Percentiles rank a stretch among this genome's conserved stretches.
These are phyloP conservation scores for Haliclona indistincta DNA, from an alignment of 37 sponge, comb jelly and placozoan species.

Conservation along the genomic window DNA sequence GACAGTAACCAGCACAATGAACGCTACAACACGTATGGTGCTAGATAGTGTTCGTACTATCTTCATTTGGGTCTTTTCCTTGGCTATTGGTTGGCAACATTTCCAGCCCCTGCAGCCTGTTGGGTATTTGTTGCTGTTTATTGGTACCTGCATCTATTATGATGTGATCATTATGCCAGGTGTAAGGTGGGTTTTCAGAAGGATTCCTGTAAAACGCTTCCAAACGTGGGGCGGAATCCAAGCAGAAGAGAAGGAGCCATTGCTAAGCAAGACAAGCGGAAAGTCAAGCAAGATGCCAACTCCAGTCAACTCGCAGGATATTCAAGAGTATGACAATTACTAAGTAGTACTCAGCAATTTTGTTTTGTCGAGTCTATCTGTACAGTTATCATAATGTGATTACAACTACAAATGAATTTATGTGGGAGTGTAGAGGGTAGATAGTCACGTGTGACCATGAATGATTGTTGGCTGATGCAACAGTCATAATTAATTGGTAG, in stretches of 20 bases:
- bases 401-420: no score
- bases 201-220: not conserved
- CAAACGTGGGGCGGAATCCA: not conserved
- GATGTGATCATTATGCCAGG: conserved; percentile 66
- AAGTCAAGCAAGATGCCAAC: no score
- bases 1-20: conserved; percentile 87
- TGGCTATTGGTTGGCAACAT: conserved; percentile 81
- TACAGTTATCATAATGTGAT: no score
- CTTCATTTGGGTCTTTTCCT: conserved; percentile 91
- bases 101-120: conserved; percentile 82
- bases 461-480: no score
- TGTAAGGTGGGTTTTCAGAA: not conserved
- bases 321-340: no score
- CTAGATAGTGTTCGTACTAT: conserved; percentile 90
- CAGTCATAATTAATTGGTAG: no score
- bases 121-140: conserved; percentile 80
- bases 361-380: no score
- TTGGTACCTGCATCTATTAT: conserved; percentile 91
- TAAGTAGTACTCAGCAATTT: no score
- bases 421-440: no score
- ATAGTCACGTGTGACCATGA: no score
- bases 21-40: conserved; percentile 93
- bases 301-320: no score
- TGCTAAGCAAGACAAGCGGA: not conserved
- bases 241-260: not conserved